Evolutionary conservation across 1,140 invertebrate genomes (phyloP).

Genomic region (Stegodyphus dumicola): DNA sequence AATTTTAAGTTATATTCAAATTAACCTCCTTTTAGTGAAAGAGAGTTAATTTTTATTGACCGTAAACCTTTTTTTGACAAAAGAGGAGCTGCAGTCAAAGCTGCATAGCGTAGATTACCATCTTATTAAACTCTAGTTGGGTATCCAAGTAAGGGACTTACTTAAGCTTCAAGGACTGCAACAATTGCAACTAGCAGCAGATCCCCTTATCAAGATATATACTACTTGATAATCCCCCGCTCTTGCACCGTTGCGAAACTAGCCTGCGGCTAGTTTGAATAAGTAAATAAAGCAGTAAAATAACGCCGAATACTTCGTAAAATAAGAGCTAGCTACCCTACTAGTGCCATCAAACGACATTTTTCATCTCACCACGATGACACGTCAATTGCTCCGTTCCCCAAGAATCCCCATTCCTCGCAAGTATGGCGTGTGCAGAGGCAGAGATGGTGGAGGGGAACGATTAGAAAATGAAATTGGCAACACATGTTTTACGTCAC

Average conservation of each 20-base stretch:
- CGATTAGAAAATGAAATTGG: slow-evolving; percentile 27
- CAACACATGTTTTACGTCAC: slow-evolving; percentile 18
- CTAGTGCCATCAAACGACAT: slow-evolving; percentile 20
- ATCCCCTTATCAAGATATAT: too few relatives aligned
- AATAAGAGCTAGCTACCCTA: neutral
- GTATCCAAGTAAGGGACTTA: too few relatives aligned
- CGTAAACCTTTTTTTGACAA: too few relatives aligned
- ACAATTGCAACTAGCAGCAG: too few relatives aligned
- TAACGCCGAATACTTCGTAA: slow-evolving; percentile 21
- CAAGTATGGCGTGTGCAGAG: neutral
- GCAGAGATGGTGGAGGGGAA: neutral
- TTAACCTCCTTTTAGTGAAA: too few relatives aligned
- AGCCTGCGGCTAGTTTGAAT: slow-evolving; percentile 8
- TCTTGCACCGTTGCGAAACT: neutral
- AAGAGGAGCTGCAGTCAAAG: too few relatives aligned
- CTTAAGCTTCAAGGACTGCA: too few relatives aligned
- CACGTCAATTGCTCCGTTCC: slow-evolving; percentile 6
- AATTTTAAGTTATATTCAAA: too few relatives aligned
- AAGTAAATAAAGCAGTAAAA: slow-evolving; percentile 31
- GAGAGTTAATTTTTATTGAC: too few relatives aligned
- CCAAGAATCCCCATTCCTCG: neutral
- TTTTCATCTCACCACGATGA: slow-evolving; percentile 25
- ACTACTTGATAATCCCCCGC: too few relatives aligned
- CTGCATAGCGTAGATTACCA: too few relatives aligned
- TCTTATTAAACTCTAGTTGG: too few relatives aligned